Evolutionary conservation across 2,888 invertebrate species (phyloP).

Genomic region (Dryadula phaetusa): DNA sequence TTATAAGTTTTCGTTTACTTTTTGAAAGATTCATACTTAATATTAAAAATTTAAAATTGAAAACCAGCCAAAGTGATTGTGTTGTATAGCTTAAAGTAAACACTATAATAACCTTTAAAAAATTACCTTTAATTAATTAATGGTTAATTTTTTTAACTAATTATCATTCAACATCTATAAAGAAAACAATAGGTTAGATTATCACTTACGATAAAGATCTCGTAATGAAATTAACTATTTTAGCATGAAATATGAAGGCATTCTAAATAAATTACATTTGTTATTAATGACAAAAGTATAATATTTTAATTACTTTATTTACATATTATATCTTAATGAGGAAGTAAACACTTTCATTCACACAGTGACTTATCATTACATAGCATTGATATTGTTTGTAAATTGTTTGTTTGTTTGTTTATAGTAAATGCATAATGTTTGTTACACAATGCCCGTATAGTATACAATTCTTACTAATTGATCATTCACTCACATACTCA

Average conservation of each 20-base stretch:
- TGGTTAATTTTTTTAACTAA: too few species aligned
- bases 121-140: too few species aligned
- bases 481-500: background rate
- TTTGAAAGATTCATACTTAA: too few species aligned
- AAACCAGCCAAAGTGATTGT: background rate
- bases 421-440: conserved; percentile 4
- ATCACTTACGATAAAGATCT: background rate
- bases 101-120: background rate
- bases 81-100: too few species aligned
- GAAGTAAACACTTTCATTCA: conserved; percentile 34
- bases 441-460: conserved; percentile 9
- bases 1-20: too few species aligned
- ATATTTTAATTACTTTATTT: conserved; percentile 2
- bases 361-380: conserved; percentile 33
- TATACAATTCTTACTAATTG: conserved; percentile 3
- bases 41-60: too few species aligned
- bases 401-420: conserved; percentile 31
- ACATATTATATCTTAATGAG: conserved; percentile 7
- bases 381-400: conserved; percentile 38
- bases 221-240: background rate
- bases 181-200: conserved; percentile 13
- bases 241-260: background rate
- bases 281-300: too few species aligned
- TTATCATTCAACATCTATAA: conserved; percentile 10
- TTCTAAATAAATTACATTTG: background rate